Conservation (phyloP, 2,113 vertebrate genomes). For the Sprattus sprattus region DNA sequence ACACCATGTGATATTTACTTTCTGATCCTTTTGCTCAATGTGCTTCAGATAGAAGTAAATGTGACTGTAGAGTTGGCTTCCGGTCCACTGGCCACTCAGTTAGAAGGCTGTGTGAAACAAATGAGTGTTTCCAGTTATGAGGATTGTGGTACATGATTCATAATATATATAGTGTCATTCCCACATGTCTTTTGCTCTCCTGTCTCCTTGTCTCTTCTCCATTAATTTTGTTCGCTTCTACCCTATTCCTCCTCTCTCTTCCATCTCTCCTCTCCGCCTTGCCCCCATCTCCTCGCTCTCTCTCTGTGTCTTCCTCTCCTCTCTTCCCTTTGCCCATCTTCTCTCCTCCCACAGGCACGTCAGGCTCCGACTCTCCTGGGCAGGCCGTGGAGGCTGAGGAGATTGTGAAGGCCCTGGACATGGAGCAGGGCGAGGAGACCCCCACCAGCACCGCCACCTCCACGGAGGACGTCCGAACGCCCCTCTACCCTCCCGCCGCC, state of each 20-base stretch:
- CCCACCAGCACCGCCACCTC: conserved; percentile 83
- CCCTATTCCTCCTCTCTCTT: neutral
- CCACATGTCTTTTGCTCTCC: too few relatives aligned
- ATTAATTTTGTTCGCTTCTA: neutral
- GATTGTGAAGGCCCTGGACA: conserved; percentile 93
- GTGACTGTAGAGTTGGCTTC: too few relatives aligned
- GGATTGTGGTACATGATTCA: too few relatives aligned
- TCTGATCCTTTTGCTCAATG: too few relatives aligned
- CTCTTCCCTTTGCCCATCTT: neutral
- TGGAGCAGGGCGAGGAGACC: conserved; percentile 89
- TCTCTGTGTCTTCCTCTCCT: neutral
- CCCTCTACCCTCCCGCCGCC: conserved; percentile 68
- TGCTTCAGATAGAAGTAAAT: too few relatives aligned
- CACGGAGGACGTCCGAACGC: conserved; percentile 77
- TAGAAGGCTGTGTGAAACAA: too few relatives aligned
- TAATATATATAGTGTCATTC: too few relatives aligned
- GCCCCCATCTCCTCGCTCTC: too few relatives aligned
- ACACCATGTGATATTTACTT: too few relatives aligned
- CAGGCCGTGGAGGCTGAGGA: conserved; percentile 93
- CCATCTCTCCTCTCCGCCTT: neutral
- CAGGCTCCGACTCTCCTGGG: conserved; percentile 90
- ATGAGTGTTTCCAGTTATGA: too few relatives aligned
- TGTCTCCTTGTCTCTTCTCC: too few relatives aligned
- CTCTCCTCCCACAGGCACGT: conserved; percentile 70
- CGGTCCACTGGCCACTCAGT: too few relatives aligned